Evolutionary conservation across 2,888 invertebrate genomes (phyloP).

Genomic region (Apodemia duryi): DNA sequence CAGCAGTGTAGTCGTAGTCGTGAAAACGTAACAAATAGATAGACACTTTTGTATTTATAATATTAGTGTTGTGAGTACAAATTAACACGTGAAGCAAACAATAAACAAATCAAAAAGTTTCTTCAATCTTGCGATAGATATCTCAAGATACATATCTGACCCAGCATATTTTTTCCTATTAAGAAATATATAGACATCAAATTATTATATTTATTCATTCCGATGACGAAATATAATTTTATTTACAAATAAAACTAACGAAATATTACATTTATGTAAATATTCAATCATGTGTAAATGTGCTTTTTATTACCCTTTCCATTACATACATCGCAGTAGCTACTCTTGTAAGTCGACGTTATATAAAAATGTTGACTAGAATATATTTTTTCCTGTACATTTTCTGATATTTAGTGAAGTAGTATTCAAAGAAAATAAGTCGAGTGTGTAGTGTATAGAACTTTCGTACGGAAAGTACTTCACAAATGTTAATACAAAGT

Average conservation of each 20-base stretch:
- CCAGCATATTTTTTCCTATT: no score
- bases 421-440: neutral
- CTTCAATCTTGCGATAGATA: neutral
- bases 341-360: neutral
- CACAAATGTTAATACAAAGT: no score
- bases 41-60: no score
- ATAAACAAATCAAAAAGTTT: no score
- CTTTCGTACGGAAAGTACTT: neutral
- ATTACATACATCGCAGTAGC: neutral
- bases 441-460: neutral
- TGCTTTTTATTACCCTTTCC: neutral
- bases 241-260: neutral
- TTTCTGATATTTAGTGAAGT: neutral
- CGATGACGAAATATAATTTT: neutral
- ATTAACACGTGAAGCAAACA: no score
- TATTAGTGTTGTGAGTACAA: no score
- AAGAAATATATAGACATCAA: no score
- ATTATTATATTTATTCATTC: no score
- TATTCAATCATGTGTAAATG: neutral
- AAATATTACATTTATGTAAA: neutral
- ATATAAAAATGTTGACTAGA: slow-evolving; percentile 10
- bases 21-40: no score
- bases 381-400: neutral
- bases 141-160: no score
- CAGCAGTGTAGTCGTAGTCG: no score